Percentiles rank a stretch among this genome's conserved stretches.
Evolutionary conservation across 2,888 invertebrate species (phyloP).

Genomic region (Drosophila leonis): DNA sequence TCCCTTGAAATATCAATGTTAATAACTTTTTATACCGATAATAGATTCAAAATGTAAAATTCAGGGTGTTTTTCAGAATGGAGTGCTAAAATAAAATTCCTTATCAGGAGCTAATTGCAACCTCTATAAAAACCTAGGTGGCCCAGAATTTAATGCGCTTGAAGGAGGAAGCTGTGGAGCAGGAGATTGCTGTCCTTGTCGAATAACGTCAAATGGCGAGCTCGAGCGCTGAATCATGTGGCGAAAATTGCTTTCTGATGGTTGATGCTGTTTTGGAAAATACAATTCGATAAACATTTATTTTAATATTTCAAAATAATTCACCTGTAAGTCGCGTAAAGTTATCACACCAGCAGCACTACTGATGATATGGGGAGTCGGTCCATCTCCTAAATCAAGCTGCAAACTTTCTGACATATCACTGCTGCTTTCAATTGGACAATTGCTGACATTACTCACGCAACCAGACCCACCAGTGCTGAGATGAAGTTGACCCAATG

Average conservation of each 20-base stretch:
- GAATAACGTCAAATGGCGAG: slow-evolving; percentile 84
- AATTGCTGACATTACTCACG: slow-evolving; percentile 27
- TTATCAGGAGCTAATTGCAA: slow-evolving; percentile 85
- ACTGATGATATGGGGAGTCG: slow-evolving; percentile 87
- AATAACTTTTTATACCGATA: slow-evolving; percentile 8
- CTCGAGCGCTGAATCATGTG: slow-evolving; percentile 85
- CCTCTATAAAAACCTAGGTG: slow-evolving; percentile 86
- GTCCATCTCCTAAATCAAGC: slow-evolving; percentile 92
- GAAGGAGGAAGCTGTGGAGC: slow-evolving; percentile 80
- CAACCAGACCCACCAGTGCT: slow-evolving; percentile 54
- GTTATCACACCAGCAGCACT: slow-evolving; percentile 76
- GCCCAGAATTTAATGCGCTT: slow-evolving; percentile 85
- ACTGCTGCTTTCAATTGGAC: slow-evolving; percentile 64
- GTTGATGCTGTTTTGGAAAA: slow-evolving; percentile 78
- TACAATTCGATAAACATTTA: not conserved
- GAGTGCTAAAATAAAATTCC: slow-evolving; percentile 85
- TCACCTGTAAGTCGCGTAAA: slow-evolving; percentile 84
- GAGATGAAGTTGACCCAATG: slow-evolving; percentile 89
- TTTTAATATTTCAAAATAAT: not conserved
- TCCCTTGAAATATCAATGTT: slow-evolving; percentile 34
- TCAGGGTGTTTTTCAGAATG: slow-evolving; percentile 78
- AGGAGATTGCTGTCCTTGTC: slow-evolving; percentile 83
- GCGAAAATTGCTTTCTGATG: slow-evolving; percentile 84
- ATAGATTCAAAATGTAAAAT: not conserved
- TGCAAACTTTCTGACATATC: slow-evolving; percentile 88